Base-by-base conservation (phyloP, 1,140 invertebrate genomes). In the Reticulitermes speratus region DNA sequence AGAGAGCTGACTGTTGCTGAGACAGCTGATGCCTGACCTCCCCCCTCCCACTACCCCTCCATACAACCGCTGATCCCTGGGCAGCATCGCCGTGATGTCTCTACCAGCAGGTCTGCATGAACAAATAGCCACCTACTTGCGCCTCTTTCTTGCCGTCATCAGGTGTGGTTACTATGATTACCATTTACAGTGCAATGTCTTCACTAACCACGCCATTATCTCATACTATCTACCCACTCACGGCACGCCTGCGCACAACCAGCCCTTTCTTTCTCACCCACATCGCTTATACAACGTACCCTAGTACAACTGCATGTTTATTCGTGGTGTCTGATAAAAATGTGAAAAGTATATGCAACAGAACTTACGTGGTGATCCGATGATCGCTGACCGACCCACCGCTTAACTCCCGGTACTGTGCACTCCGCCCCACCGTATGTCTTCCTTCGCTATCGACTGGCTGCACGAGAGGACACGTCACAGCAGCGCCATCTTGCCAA, bases 381-480 rank as follows among this genome's bases (percentile, higher is more conserved):
- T 8, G 65, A 75, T 75, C 25, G 65, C 65, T 12, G 25, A 25
- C 65, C 65, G n/a, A 75, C 65, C 0, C 25, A 75, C 65, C 65
- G 65, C 65, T 75, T 6, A n/a, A 75, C n/a, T 30, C 65, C 65
- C 65, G 14, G 25, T 75, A 25, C 65, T 75, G 5, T 75, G 25
- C 65, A 30, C 65, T 75, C 25, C 65, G 52, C 52, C 52, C 52
- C 14, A 16, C 52, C 52, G 52, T 55, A 55, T 55, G 52, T 55
- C 52, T 75, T 30, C 65, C 65, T 75, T 30, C 65, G 65, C 65
- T 75, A 75, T 75, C 65, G 65, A 75, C 65, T 75, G 8, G 25
- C 65, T 75, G 65, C 65, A 75, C 65, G 65, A 75, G 65, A 75
- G 65, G 65, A 75, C 65, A 75, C 65, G 65, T 75, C 65, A 75